Conservation (phyloP, 2,113 vertebrate genomes). For the Dryoscopus gambensis region DNA sequence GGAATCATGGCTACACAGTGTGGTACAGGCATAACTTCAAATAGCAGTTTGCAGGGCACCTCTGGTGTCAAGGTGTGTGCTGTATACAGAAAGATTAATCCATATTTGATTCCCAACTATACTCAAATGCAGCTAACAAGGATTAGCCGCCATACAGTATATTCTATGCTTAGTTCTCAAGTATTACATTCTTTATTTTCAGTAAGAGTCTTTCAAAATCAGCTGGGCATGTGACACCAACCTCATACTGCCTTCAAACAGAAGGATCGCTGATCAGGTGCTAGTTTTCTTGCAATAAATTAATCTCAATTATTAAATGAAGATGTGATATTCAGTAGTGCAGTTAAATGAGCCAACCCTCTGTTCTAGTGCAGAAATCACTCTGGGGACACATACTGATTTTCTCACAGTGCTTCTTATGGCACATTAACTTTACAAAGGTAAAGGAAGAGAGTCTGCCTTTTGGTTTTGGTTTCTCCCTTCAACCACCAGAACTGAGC, state of each 20-base stretch:
- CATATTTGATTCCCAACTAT: background rate
- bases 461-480: background rate
- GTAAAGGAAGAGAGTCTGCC: background rate
- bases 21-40: background rate
- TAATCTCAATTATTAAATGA: slow-evolving; percentile 9
- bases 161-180: background rate
- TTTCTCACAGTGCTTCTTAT: background rate
- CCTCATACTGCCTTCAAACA: background rate
- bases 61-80: background rate
- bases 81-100: background rate
- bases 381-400: background rate
- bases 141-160: background rate
- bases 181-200: background rate
- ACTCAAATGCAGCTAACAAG: background rate
- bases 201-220: background rate
- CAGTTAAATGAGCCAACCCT: background rate
- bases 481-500: background rate
- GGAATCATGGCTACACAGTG: background rate
- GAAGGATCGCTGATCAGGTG: background rate
- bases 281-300: background rate
- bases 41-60: background rate
- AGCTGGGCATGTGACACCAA: background rate
- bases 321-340: background rate
- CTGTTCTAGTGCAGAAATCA: background rate
- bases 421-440: background rate